Conservation (phyloP, 2,797 vertebrate genomes). For the Decapterus maruadsi region DNA sequence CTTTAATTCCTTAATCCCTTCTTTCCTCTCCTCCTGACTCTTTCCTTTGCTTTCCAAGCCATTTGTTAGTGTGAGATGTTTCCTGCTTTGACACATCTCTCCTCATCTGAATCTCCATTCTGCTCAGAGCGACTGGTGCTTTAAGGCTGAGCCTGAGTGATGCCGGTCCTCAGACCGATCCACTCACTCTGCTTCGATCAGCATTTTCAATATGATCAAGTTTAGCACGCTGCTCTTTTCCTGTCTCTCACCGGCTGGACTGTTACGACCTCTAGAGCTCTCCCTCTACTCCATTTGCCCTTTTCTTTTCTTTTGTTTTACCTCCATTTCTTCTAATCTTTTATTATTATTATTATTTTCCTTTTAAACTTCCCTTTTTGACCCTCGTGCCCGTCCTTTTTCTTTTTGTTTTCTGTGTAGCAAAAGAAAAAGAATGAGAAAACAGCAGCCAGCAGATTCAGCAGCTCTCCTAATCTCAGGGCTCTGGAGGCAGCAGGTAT, state of each 20-base stretch:
- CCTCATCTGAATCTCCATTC: conserved; percentile 74
- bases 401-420: conserved; percentile 87
- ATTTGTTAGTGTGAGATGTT: conserved; percentile 80
- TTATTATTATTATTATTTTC: conserved; percentile 45
- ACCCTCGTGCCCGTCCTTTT: conserved; percentile 70
- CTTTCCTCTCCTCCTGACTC: conserved; percentile 43
- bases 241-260: conserved; percentile 55
- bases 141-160: conserved; percentile 55
- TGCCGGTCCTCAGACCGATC: conserved; percentile 63
- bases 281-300: conserved; percentile 54
- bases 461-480: conserved; percentile 97
- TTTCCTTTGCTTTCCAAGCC: conserved; percentile 89
- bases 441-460: conserved; percentile 95
- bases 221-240: conserved; percentile 61
- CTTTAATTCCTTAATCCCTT: too few species aligned
- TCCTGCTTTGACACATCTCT: conserved; percentile 73
- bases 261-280: conserved; percentile 42
- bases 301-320: not conserved
- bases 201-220: conserved; percentile 40
- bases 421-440: conserved; percentile 99
- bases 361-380: conserved; percentile 72
- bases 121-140: conserved; percentile 69
- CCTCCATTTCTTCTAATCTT: conserved; percentile 43
- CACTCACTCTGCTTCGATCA: conserved; percentile 59
- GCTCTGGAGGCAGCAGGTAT: conserved; percentile 92